These are phyloP conservation scores for Nephrocerus scutellatus DNA, from an alignment of 2,888 invertebrate genomes.

Conservation along the genomic window DNA sequence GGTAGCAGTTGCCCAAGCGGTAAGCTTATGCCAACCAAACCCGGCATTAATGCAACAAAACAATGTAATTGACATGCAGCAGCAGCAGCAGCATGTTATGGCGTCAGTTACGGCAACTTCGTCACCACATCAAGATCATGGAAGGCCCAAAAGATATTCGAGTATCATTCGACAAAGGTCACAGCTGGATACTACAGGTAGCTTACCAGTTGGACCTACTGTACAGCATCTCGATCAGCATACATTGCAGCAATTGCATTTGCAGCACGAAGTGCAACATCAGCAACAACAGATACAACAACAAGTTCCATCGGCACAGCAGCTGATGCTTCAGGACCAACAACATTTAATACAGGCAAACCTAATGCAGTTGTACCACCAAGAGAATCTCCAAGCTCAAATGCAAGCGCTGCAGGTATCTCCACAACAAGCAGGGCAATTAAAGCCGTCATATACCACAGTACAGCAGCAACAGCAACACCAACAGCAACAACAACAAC, in stretches of 20 bases:
- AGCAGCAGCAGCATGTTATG: constrained; percentile 22
- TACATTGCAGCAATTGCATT: no score
- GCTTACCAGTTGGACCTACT: background rate
- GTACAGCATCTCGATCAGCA: constrained; percentile 14
- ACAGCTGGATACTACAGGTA: background rate
- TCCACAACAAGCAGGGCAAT: no score
- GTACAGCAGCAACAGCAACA: constrained; percentile 25
- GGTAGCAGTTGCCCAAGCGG: constrained; percentile 8
- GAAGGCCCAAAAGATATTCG: constrained; percentile 61
- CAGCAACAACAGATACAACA: constrained; percentile 30
- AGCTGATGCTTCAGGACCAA: constrained; percentile 35
- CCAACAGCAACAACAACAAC: constrained; percentile 23
- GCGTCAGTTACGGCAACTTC: constrained; percentile 28
- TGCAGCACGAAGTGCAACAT: constrained; percentile 39
- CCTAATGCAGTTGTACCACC: constrained; percentile 38
- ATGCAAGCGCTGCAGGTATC: constrained; percentile 35
- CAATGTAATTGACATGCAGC: constrained; percentile 8
- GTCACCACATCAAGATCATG: constrained; percentile 44
- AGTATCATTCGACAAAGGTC: constrained; percentile 51
- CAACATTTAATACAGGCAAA: constrained; percentile 28
- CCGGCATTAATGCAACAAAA: no score
- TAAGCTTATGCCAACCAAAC: constrained; percentile 20
- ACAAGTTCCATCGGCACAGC: constrained; percentile 31
- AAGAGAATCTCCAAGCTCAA: constrained; percentile 39
- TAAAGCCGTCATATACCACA: constrained; percentile 24